A percentile compares a stretch with the other conserved stretches of the same genome.
These are phyloP conservation scores for Cirrhinus molitorella DNA, from an alignment of 2,797 vertebrate genomes.

Conservation along the genomic window DNA sequence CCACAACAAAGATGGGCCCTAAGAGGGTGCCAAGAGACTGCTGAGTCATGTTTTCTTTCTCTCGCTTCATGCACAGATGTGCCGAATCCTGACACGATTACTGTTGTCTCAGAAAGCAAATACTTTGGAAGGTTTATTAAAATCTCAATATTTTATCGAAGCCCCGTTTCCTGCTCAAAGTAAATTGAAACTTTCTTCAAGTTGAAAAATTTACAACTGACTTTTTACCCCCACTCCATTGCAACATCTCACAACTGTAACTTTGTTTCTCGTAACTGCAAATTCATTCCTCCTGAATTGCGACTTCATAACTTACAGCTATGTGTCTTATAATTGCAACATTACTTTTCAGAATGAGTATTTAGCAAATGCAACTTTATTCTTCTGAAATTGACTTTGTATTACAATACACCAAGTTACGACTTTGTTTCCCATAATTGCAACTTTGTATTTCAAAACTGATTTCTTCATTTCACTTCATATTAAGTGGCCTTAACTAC, in stretches of 20 bases:
- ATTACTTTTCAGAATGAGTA: no score
- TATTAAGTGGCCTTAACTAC: no score
- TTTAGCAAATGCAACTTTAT: neutral
- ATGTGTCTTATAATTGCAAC: no score
- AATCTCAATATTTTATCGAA: neutral
- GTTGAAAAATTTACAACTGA: neutral
- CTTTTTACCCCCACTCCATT: neutral
- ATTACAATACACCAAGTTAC: neutral
- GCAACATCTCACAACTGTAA: neutral
- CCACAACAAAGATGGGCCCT: conserved; percentile 46
- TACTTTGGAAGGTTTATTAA: conserved; percentile 22
- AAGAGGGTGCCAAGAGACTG: conserved; percentile 49
- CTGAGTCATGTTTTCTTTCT: conserved; percentile 59
- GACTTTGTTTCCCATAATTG: neutral
- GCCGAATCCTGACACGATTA: neutral
- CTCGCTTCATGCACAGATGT: conserved; percentile 28
- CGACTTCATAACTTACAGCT: neutral
- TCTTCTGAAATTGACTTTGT: neutral
- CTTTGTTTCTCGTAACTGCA: neutral
- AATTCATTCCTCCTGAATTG: neutral
- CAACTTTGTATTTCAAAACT: neutral
- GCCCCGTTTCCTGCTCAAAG: neutral
- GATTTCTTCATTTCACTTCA: neutral
- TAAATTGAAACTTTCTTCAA: neutral
- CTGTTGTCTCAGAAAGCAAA: conserved; percentile 25